Conservation (phyloP, 92 coral and sea anemone species). For the Siderastrea radians region DNA sequence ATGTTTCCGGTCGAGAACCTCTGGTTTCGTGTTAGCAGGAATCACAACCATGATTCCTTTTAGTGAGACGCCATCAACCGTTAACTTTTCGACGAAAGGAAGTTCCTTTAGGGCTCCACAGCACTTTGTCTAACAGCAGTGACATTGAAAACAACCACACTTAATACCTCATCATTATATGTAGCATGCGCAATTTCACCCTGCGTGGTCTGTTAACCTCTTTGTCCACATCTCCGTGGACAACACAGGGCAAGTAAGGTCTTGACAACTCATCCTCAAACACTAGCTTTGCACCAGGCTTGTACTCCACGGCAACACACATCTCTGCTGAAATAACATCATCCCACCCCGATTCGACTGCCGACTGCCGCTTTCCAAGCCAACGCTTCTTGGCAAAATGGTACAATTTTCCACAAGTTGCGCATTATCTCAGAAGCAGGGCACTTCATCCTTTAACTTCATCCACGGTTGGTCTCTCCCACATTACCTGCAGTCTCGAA, state of each 20-base stretch:
- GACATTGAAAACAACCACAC: too few species aligned
- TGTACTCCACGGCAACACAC: constrained; percentile 38
- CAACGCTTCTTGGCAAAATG: too few species aligned
- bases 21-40: background rate
- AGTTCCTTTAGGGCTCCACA: background rate
- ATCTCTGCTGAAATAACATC: constrained; percentile 52
- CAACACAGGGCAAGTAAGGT: background rate
- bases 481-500: too few species aligned
- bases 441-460: too few species aligned
- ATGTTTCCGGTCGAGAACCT: background rate
- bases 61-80: background rate
- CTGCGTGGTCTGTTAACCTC: background rate
- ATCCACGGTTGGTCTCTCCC: too few species aligned
- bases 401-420: too few species aligned
- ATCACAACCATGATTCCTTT: background rate
- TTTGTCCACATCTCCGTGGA: background rate
- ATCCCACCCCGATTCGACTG: constrained; percentile 51
- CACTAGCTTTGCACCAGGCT: constrained; percentile 3
- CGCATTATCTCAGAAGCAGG: too few species aligned
- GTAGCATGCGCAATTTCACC: too few species aligned
- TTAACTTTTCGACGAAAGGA: background rate
- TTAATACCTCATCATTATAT: too few species aligned
- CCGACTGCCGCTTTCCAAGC: too few species aligned
- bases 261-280: constrained; percentile 57
- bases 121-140: background rate